Evolutionary conservation across 2,113 vertebrate species (phyloP).

Genomic region (Formicarius rufipectus): DNA sequence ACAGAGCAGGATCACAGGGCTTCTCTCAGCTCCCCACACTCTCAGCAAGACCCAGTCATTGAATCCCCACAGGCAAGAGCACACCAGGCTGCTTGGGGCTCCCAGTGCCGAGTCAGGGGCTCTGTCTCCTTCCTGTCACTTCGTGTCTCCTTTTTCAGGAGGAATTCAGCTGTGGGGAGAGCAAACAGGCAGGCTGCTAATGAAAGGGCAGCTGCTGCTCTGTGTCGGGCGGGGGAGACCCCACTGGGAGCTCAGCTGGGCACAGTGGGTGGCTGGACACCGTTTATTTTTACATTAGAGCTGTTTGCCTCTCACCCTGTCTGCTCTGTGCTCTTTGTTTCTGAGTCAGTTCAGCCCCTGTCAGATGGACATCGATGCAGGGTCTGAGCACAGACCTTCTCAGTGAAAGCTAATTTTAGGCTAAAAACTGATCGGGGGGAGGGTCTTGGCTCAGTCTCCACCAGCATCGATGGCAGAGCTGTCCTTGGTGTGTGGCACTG

Average conservation of each 20-base stretch:
- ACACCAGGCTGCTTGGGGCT: not conserved
- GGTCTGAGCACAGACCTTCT: not conserved
- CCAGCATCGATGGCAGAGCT: not conserved
- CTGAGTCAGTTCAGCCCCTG: not conserved
- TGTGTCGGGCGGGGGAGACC: not conserved
- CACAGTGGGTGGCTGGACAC: slow-evolving; percentile 32
- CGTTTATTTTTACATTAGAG: slow-evolving; percentile 54
- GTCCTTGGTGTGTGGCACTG: not conserved
- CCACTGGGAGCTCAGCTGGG: slow-evolving; percentile 55
- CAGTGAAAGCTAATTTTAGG: slow-evolving; percentile 5
- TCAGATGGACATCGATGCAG: slow-evolving; percentile 28
- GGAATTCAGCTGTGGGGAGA: slow-evolving; percentile 46
- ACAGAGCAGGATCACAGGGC: not conserved
- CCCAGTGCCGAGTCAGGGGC: not conserved
- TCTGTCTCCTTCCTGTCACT: slow-evolving; percentile 51
- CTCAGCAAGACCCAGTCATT: not conserved
- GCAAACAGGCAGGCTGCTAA: slow-evolving; percentile 38
- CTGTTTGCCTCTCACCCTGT: slow-evolving; percentile 31
- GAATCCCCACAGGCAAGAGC: fast-evolving
- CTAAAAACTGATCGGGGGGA: not conserved
- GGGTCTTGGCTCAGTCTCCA: not conserved
- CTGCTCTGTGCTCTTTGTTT: slow-evolving; percentile 38
- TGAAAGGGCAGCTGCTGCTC: slow-evolving; percentile 63
- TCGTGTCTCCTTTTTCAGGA: not conserved
- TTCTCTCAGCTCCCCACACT: not conserved